Evolutionary conservation across 2,888 invertebrate genomes (phyloP).

Genomic region (Aphelenchoides bicaudatus): DNA sequence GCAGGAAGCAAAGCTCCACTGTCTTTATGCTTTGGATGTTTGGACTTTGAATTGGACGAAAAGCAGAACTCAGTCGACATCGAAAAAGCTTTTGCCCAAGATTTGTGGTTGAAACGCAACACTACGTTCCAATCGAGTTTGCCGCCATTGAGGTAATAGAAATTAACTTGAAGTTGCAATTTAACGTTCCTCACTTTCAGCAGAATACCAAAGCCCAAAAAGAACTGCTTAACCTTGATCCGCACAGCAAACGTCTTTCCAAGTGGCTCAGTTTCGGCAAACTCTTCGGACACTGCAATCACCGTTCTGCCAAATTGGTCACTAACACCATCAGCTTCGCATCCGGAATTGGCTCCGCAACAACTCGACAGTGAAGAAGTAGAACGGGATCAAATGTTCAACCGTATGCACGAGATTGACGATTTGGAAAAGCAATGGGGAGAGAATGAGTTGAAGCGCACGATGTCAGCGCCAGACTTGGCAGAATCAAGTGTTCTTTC

Average conservation of each 20-base stretch:
- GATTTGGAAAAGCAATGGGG: constrained; percentile 27
- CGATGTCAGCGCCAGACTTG: constrained; percentile 31
- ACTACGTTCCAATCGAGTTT: constrained; percentile 3
- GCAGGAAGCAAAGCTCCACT: constrained; percentile 27
- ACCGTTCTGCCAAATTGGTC: background rate
- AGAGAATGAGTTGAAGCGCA: constrained; percentile 31
- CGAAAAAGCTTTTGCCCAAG: background rate
- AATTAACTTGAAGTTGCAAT: background rate
- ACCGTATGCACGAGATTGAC: constrained; percentile 32
- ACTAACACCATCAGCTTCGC: background rate
- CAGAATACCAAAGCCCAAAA: constrained; percentile 4
- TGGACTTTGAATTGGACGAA: constrained; percentile 23
- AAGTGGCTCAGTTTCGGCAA: background rate
- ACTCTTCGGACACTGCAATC: background rate
- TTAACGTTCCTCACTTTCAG: constrained; percentile 1
- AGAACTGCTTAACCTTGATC: background rate
- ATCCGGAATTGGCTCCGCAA: background rate
- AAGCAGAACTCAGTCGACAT: background rate
- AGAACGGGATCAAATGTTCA: too few relatives aligned
- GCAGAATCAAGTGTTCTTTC: too few relatives aligned
- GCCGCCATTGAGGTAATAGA: constrained; percentile 1
- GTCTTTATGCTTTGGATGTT: constrained; percentile 18
- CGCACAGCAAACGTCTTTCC: constrained; percentile 7
- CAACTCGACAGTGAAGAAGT: constrained; percentile 21
- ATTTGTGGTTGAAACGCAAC: constrained; percentile 14